These are phyloP conservation scores for Lasioglossum baleicum DNA, from an alignment of 1,140 invertebrate genomes.

Conservation along the genomic window DNA sequence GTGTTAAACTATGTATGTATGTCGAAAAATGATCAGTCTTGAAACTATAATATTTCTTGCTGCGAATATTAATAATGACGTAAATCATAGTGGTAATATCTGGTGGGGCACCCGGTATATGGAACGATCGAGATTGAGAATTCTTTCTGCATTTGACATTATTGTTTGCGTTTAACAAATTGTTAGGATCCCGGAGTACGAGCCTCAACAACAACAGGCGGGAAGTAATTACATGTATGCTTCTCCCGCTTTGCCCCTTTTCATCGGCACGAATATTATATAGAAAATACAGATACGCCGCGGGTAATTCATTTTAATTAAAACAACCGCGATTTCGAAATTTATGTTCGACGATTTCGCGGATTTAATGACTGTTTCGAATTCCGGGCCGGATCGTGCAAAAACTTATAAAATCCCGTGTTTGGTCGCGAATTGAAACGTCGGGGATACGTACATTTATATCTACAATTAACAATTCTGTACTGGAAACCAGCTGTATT, in stretches of 20 bases:
- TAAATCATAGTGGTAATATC: no score
- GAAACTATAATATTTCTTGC: no score
- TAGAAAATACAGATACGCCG: not conserved
- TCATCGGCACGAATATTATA: slow-evolving; percentile 22
- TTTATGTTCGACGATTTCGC: slow-evolving; percentile 15
- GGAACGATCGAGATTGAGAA: no score
- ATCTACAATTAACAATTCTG: slow-evolving; percentile 4
- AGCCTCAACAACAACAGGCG: slow-evolving; percentile 5
- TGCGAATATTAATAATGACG: no score
- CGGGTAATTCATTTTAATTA: slow-evolving; percentile 39
- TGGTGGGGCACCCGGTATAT: no score
- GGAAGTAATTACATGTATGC: slow-evolving; percentile 18
- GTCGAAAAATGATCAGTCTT: no score
- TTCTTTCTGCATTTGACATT: no score
- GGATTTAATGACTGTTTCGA: slow-evolving; percentile 12
- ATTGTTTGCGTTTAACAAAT: not conserved
- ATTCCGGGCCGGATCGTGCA: not conserved
- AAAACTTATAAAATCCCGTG: not conserved
- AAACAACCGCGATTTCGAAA: slow-evolving; percentile 28
- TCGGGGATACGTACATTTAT: not conserved
- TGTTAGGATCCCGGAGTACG: not conserved
- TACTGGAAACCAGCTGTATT: no score
- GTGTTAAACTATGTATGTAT: no score
- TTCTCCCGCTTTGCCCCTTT: not conserved
- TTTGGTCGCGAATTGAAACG: not conserved